phyloP scores from a whole-genome alignment of 2,888 invertebrate species.

The Emmelina monodactyla region DNA sequence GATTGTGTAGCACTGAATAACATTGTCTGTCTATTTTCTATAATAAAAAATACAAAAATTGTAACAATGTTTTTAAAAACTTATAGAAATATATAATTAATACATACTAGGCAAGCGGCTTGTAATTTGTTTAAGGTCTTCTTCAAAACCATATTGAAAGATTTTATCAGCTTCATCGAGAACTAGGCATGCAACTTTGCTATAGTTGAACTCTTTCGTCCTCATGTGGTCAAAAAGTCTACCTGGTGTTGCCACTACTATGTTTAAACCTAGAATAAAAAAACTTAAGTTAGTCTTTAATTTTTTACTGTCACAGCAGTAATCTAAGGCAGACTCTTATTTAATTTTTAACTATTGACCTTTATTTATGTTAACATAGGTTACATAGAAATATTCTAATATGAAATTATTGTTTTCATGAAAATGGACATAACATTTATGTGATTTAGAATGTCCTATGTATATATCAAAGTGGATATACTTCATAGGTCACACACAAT shows the following conservation, averaged over 20 bases:
- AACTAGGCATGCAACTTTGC: conserved; percentile 87
- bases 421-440: too few species aligned
- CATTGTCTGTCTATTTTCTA: conserved; percentile 94
- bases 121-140: conserved; percentile 93
- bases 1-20: conserved; percentile 96
- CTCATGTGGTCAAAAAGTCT: conserved; percentile 93
- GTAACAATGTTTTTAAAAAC: background rate
- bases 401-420: too few species aligned
- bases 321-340: too few species aligned
- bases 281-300: too few species aligned
- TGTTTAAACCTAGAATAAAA: conserved; percentile 85
- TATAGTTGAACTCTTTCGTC: conserved; percentile 88
- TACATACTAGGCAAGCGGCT: conserved; percentile 87
- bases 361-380: too few species aligned
- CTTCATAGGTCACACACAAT: too few species aligned
- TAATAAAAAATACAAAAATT: conserved; percentile 20
- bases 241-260: conserved; percentile 95
- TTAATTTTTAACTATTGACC: too few species aligned
- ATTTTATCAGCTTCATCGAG: conserved; percentile 98
- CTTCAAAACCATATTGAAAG: conserved; percentile 95
- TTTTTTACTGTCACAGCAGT: too few species aligned
- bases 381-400: too few species aligned
- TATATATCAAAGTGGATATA: too few species aligned
- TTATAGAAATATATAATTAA: conserved; percentile 1
- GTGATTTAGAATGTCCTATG: too few species aligned